phyloP scores from a whole-genome alignment of 2,113 vertebrate species.

The Halichoerus grypus region DNA sequence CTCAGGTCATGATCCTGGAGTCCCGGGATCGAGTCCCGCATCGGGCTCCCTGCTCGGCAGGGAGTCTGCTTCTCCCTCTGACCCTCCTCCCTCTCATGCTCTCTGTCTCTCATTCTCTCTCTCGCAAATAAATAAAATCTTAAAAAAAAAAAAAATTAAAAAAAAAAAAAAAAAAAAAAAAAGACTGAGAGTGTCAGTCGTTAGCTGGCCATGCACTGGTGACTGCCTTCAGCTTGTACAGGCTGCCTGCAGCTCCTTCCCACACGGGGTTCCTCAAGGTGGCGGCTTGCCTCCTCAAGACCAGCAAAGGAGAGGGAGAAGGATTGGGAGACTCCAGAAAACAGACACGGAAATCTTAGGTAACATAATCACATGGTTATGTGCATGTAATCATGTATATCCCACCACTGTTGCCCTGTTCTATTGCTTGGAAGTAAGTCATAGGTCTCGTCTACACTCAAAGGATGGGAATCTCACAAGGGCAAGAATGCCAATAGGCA shows the following conservation, averaged over 20 bases:
- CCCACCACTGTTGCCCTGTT: background rate
- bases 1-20: too few species aligned
- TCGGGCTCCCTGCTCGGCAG: too few species aligned
- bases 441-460: background rate
- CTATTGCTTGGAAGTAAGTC: background rate
- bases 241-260: background rate
- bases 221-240: background rate
- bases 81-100: too few species aligned
- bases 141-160: too few species aligned
- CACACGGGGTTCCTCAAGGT: too few species aligned
- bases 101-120: too few species aligned
- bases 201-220: background rate
- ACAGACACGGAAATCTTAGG: background rate
- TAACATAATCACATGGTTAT: background rate
- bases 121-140: too few species aligned
- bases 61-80: too few species aligned
- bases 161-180: too few species aligned
- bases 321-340: background rate
- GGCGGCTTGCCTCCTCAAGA: background rate
- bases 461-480: background rate
- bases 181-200: background rate
- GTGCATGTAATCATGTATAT: background rate
- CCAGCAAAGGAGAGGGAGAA: background rate
- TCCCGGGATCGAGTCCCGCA: too few species aligned
- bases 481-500: background rate